Percentiles rank a stretch among this genome's conserved stretches.
Evolutionary conservation across 2,797 vertebrate genomes (phyloP).

Genomic region (Tinamus major): DNA sequence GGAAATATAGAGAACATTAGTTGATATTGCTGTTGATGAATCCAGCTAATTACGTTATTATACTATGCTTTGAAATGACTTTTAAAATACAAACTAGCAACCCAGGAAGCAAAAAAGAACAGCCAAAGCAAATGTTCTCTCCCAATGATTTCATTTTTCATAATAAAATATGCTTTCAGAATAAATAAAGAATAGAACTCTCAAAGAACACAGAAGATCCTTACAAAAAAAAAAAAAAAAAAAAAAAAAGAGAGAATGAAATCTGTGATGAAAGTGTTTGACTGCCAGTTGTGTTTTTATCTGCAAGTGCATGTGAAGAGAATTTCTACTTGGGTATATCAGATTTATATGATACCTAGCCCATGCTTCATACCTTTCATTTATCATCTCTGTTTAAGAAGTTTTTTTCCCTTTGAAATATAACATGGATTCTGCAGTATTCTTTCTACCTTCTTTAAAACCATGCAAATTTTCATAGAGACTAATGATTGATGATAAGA

Average conservation of each 20-base stretch:
- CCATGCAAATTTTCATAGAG: background rate
- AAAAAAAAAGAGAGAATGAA: background rate
- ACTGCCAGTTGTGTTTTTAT: background rate
- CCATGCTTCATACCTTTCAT: background rate
- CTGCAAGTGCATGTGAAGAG: background rate
- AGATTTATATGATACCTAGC: background rate
- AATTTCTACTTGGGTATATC: background rate
- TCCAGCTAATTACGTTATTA: background rate
- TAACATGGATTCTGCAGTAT: background rate
- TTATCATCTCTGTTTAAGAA: background rate
- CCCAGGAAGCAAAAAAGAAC: background rate
- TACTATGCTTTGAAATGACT: background rate
- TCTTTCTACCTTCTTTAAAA: background rate
- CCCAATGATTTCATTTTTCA: background rate
- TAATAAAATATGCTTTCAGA: background rate
- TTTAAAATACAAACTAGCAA: background rate
- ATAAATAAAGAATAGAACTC: background rate
- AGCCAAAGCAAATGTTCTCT: background rate
- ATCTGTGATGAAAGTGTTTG: background rate
- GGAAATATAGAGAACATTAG: background rate
- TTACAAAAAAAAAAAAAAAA: no score
- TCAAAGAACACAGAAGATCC: background rate
- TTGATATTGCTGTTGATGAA: background rate
- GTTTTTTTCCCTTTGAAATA: background rate
- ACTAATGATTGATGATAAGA: background rate